Conservation (phyloP, 1,140 invertebrate genomes). For the Bombus fervidus region DNA sequence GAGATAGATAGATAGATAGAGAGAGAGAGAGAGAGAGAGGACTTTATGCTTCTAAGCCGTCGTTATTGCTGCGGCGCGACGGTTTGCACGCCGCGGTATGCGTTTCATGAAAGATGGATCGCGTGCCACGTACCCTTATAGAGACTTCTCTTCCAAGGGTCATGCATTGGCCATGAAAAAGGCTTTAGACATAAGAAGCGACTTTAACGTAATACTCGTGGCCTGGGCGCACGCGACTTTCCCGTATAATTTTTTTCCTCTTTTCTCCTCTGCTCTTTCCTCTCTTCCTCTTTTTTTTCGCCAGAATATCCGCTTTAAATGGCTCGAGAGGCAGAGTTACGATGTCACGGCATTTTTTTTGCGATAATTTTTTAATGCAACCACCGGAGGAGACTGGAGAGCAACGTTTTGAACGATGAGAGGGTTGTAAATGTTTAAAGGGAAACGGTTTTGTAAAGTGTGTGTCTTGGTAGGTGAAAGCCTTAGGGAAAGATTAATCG, state of each 20-base stretch:
- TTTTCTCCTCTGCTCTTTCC: background rate
- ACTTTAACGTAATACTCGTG: slow-evolving; percentile 43
- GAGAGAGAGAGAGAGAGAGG: background rate
- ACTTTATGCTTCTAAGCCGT: slow-evolving; percentile 58
- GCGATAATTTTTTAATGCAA: slow-evolving; percentile 12
- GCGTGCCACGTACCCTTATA: slow-evolving; percentile 51
- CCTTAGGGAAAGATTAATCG: background rate
- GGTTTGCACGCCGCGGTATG: slow-evolving; percentile 61
- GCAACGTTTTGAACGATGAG: background rate
- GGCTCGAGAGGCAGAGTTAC: background rate
- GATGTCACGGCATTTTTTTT: background rate
- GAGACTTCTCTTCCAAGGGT: slow-evolving; percentile 33
- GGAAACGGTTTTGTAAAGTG: background rate
- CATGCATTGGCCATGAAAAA: slow-evolving; percentile 48
- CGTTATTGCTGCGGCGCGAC: slow-evolving; percentile 55
- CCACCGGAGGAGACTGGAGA: background rate
- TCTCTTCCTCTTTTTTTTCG: background rate
- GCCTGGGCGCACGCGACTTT: background rate
- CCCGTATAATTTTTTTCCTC: background rate
- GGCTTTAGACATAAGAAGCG: slow-evolving; percentile 50
- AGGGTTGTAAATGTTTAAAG: background rate
- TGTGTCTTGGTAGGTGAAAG: background rate
- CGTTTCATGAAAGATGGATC: slow-evolving; percentile 69
- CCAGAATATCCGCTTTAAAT: slow-evolving; percentile 12
- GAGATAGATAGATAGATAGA: background rate